Conservation (phyloP, 2,797 vertebrate genomes). For the Vireo griseus region DNA sequence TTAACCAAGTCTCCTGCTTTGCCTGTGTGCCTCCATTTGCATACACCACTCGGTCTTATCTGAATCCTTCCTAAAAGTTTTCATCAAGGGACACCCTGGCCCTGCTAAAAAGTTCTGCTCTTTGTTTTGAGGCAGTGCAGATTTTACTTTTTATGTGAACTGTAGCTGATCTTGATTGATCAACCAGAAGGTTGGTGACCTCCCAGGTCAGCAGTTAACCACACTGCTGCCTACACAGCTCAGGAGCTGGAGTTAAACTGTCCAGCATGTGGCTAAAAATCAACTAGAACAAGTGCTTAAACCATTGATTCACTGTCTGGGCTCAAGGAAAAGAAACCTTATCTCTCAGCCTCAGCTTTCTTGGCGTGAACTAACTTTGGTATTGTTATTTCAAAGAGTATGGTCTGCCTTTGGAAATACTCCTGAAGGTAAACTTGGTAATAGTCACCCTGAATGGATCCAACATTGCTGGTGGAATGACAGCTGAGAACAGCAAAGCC, state of each 20-base stretch:
- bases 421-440: not conserved
- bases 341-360: not conserved
- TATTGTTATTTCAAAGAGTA: not conserved
- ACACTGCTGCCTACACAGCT: rapidly evolving
- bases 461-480: not conserved
- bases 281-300: not conserved
- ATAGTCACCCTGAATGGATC: not conserved
- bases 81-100: not conserved
- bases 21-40: not conserved
- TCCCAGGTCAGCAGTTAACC: not conserved
- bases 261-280: not conserved
- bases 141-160: not conserved
- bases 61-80: not conserved
- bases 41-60: rapidly evolving
- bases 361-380: not conserved
- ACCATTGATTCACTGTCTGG: not conserved
- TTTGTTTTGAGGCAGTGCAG: not conserved
- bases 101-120: not conserved
- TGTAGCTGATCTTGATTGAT: rapidly evolving
- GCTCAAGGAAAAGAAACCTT: rapidly evolving
- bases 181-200: not conserved
- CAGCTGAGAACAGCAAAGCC: not conserved
- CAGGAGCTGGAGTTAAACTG: not conserved
- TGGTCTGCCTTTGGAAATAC: not conserved
- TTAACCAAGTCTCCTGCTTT: not conserved